Evolutionary conservation across 1,140 invertebrate genomes (phyloP).

Genomic region (Catajapyx aquilonaris): DNA sequence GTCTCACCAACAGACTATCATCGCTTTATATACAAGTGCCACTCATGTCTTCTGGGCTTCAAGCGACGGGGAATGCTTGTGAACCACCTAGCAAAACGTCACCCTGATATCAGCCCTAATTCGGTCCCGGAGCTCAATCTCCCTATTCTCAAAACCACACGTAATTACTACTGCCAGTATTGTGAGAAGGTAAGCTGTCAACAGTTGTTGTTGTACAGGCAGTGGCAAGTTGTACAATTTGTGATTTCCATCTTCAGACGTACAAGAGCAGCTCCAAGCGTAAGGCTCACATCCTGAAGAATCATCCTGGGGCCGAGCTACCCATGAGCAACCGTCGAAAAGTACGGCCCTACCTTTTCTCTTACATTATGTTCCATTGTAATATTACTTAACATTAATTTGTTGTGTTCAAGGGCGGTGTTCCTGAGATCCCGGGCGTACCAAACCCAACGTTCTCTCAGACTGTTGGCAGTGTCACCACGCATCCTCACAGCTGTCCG

Average conservation of each 20-base stretch:
- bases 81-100: slow-evolving; percentile 64
- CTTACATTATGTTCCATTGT: slow-evolving; percentile 4
- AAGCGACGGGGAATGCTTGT: slow-evolving; percentile 65
- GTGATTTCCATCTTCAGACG: slow-evolving; percentile 24
- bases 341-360: slow-evolving; percentile 13
- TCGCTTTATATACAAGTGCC: slow-evolving; percentile 60
- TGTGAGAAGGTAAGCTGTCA: slow-evolving; percentile 53
- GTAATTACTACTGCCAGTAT: slow-evolving; percentile 67
- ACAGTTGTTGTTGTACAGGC: no score
- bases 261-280: slow-evolving; percentile 71
- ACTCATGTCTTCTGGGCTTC: slow-evolving; percentile 55
- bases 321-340: slow-evolving; percentile 34
- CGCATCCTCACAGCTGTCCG: slow-evolving; percentile 47
- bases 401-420: slow-evolving; percentile 15
- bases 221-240: no score
- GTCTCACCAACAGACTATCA: slow-evolving; percentile 47
- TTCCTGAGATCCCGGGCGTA: slow-evolving; percentile 22
- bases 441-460: slow-evolving; percentile 42
- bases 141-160: slow-evolving; percentile 54
- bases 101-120: slow-evolving; percentile 51
- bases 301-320: slow-evolving; percentile 54
- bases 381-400: slow-evolving; percentile 4
- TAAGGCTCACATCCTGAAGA: slow-evolving; percentile 65
- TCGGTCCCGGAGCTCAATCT: slow-evolving; percentile 60
- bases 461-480: slow-evolving; percentile 48